A percentile compares a stretch with the other conserved stretches of the same genome.
Conservation (phyloP, 1,140 invertebrate genomes). For the Platorchestia sp. region DNA sequence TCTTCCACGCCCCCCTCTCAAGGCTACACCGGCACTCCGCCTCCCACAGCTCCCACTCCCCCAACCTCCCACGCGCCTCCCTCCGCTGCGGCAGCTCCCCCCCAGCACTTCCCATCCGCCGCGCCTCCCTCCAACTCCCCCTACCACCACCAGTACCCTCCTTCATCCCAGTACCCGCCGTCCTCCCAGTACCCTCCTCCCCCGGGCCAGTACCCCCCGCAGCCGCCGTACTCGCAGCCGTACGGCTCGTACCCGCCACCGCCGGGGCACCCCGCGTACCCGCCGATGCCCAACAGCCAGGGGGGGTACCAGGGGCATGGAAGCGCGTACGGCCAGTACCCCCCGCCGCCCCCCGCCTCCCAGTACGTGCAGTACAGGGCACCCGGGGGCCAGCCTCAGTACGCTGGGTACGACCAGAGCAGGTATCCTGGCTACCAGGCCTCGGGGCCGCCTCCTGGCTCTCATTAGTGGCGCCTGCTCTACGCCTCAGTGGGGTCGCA, state of each 20-base stretch:
- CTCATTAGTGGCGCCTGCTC: conserved; percentile 56
- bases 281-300: conserved; percentile 67
- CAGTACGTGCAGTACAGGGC: conserved; percentile 67
- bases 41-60: conserved; percentile 60
- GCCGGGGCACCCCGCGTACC: conserved; percentile 65
- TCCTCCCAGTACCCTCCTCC: conserved; percentile 64
- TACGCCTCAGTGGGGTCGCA: no score
- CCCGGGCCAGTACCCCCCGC: conserved; percentile 62
- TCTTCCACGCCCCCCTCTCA: conserved; percentile 66
- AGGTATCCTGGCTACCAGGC: conserved; percentile 72
- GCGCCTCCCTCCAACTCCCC: conserved; percentile 71
- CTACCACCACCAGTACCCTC: conserved; percentile 67
- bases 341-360: conserved; percentile 70
- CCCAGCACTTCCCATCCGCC: conserved; percentile 61
- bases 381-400: conserved; percentile 72
- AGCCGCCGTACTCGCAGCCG: conserved; percentile 65
- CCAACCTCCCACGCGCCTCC: conserved; percentile 28
- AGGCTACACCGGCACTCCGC: conserved; percentile 65
- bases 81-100: conserved; percentile 36
- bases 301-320: conserved; percentile 65
- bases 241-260: conserved; percentile 67
- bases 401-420: conserved; percentile 71
- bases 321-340: conserved; percentile 72
- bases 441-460: conserved; percentile 70
- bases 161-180: conserved; percentile 61